Base-by-base conservation (phyloP, 1,140 invertebrate genomes). In the Sarcophaga peregrina region DNA sequence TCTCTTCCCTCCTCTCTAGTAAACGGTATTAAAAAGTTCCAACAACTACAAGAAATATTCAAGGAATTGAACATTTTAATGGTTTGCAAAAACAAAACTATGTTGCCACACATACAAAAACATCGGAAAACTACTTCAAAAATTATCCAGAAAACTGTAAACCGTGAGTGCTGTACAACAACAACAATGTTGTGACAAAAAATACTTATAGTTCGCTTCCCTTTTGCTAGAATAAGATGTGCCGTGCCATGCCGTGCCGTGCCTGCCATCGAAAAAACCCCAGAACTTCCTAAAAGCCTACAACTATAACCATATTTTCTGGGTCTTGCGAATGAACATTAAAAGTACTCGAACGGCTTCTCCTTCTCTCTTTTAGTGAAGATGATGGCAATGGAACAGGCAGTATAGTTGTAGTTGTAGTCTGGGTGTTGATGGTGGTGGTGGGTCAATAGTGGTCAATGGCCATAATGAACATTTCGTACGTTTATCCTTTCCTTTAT, bases 241-340 rank as follows among this genome's bases (percentile, higher is more conserved):
- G 25, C 25, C 25, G 25, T 37, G 25, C 25, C 25, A 4, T 37
- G 25, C 4, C 4, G 25, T 37, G 25, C 25, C 25, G 4, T 37
- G 25, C 4, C 25, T 37, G 25, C 25, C 25, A 37, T 37, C 25
- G 4, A 37, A 68, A 9, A 68, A 5, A 17, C n/a, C 62, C n/a
- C 9, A 68, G 8, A 52, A 52, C 73, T 75, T 11, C 73, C 73
- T 47, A 15, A 68, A 68, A 68, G 20, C 10, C 7, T 20, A 20
- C 50, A 52, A 78, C 75, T 37, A 78, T 78, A 78, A 78, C 47
- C 75, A 78, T 78, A 78, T 78, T 78, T 78, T 78, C 47, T 78
- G 47, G 75, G 75, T 78, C 75, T 78, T 78, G 75, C 47, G 15
- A 58, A 58, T 13, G n/a, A 13, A 58, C 11, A 37, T 37, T 37